phyloP scores from a whole-genome alignment of 2,113 vertebrate genomes.

The Callithrix jacchus region DNA sequence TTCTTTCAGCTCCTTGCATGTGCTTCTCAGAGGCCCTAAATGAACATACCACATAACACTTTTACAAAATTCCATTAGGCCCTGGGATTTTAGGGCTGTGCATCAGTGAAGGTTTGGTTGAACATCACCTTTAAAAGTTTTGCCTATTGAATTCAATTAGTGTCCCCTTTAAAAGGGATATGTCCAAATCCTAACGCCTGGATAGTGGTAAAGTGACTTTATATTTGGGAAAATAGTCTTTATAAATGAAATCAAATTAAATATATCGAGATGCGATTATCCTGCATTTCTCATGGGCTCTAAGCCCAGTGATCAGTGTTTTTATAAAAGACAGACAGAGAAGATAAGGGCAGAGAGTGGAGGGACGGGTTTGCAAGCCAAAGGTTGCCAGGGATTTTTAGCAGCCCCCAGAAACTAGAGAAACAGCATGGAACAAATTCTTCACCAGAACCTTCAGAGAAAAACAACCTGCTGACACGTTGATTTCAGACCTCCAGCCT shows the following conservation, averaged over 20 bases:
- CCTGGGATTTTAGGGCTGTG: not conserved
- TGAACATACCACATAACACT: not conserved
- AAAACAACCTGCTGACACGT: not conserved
- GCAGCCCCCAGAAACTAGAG: not conserved
- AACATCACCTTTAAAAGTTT: not conserved
- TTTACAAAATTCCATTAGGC: not conserved
- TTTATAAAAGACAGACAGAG: not conserved
- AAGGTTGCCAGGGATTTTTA: not conserved
- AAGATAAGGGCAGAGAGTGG: not conserved
- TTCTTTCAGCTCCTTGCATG: not conserved
- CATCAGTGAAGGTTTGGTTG: not conserved
- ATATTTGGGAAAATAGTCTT: not conserved
- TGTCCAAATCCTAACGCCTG: not conserved
- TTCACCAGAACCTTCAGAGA: not conserved
- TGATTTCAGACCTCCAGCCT: not conserved
- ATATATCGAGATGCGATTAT: not conserved
- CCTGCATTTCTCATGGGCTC: not conserved
- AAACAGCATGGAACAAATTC: accelerated
- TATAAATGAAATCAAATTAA: not conserved
- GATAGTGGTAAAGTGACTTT: not conserved
- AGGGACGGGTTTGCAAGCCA: not conserved
- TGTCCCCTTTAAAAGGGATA: not conserved
- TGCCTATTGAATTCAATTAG: not conserved
- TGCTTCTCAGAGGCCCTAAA: not conserved
- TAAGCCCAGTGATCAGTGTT: not conserved